Base-by-base conservation (phyloP, 2,888 invertebrate species). In the Pyrgus malvae region DNA sequence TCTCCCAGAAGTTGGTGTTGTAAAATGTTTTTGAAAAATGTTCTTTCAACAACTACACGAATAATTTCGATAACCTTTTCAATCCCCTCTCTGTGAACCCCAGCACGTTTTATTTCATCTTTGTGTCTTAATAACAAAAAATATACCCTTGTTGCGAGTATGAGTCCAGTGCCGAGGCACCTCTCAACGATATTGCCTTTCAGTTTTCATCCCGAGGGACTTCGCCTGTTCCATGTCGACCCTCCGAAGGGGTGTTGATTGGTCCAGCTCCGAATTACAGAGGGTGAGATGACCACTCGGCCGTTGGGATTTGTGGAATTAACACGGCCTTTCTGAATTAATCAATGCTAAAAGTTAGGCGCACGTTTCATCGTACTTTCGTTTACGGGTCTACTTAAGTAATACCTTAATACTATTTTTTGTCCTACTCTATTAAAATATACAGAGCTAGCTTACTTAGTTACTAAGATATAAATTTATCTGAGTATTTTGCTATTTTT, bases 261-360 rank as follows among this genome's bases (percentile, higher is more conserved):
- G 88, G 83, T 68, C 76, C 73, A 71, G 77, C 82, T 80, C 69
- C 70, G 81, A 85, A 88, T 89, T 87, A 88, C 70, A 61, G 69
- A 68, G 77, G 79, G 78, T 65, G 78, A 80, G 46, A 31, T 86
- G 84, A 83, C 87, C 87, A 85, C 83, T 83, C 71, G 70, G 69
- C 76, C 66, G 65, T 64, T 60, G 82, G 81, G 85, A 81, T 78
- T 78, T 71, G 66, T 63, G 71, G 78, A 69, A 87, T 87, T 85
- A 87, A 83, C 83, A 78, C 77, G 55, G 61, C 58, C 56, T 61
- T 59, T 59, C 62, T 56, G 62, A 56, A 53, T 53, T 45, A 53
- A 44, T 45, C 37, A 45, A 37, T 45, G 57, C 40, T 48, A 50
- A 56, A 44, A 48, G 44, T 29, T 35, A 11, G 38, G 27, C 33